These are phyloP conservation scores for Trogon surrucura DNA, from an alignment of 2,113 vertebrate species.

Conservation along the genomic window DNA sequence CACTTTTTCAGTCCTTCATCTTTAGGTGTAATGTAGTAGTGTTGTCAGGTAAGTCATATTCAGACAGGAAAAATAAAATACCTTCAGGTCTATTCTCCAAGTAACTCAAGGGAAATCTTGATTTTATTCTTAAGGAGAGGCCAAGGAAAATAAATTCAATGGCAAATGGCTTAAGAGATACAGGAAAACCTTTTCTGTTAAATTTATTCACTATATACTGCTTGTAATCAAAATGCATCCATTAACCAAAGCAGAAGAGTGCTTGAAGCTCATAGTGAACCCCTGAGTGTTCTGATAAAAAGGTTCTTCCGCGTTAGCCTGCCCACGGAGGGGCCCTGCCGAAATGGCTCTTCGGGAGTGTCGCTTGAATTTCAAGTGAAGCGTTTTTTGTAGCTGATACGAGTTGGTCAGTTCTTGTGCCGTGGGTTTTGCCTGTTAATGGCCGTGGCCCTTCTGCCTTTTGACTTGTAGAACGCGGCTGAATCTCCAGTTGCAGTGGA, in stretches of 20 bases:
- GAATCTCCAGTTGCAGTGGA: constrained; percentile 71
- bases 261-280: background rate
- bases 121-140: background rate
- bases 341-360: background rate
- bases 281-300: background rate
- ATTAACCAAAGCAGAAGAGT: background rate
- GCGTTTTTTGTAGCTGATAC: background rate
- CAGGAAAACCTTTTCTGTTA: background rate
- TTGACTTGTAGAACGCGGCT: constrained; percentile 64
- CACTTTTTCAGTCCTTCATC: background rate
- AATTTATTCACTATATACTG: background rate
- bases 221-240: background rate
- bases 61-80: background rate
- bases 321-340: background rate
- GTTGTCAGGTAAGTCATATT: background rate
- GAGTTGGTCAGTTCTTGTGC: background rate
- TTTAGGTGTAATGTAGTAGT: background rate
- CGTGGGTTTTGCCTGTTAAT: background rate
- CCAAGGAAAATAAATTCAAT: background rate
- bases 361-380: background rate
- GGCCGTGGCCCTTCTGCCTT: background rate
- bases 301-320: background rate
- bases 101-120: background rate
- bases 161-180: background rate
- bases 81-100: background rate